A percentile compares a stretch with the other conserved stretches of the same genome.
Conservation (phyloP, 1,140 invertebrate genomes). For the Drosophila eugracilis region DNA sequence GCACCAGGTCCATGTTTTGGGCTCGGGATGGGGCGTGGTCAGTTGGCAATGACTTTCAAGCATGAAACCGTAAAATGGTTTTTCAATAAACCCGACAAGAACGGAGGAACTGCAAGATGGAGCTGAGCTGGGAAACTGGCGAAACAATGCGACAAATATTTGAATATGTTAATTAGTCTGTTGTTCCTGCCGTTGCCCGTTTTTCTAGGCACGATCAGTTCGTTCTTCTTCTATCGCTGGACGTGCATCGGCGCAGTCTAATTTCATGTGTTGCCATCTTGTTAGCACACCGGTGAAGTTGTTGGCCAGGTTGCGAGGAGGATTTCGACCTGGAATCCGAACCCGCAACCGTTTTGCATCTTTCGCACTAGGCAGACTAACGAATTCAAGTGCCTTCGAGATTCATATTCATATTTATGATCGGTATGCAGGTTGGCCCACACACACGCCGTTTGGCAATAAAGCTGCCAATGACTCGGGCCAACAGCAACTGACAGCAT, state of each 20-base stretch:
- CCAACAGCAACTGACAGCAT: slow-evolving; percentile 75
- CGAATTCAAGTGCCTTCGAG: slow-evolving; percentile 70
- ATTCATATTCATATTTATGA: slow-evolving; percentile 81
- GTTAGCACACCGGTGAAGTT: slow-evolving; percentile 55
- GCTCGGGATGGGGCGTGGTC: slow-evolving; percentile 61
- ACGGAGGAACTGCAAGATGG: slow-evolving; percentile 14
- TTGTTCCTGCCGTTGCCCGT: slow-evolving; percentile 48
- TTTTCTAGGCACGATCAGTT: slow-evolving; percentile 74
- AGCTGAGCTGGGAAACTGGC: slow-evolving; percentile 46
- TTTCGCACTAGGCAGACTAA: slow-evolving; percentile 73
- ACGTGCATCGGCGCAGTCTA: slow-evolving; percentile 80
- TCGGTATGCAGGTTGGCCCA: slow-evolving; percentile 68
- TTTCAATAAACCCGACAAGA: slow-evolving; percentile 69
- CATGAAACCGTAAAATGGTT: slow-evolving; percentile 82
- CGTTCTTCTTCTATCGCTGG: slow-evolving; percentile 67
- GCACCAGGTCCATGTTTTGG: slow-evolving; percentile 21
- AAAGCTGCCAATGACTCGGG: slow-evolving; percentile 76
- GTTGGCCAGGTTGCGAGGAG: slow-evolving; percentile 9
- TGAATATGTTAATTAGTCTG: slow-evolving; percentile 81
- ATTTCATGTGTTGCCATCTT: slow-evolving; percentile 82
- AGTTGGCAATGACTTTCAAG: slow-evolving; percentile 68
- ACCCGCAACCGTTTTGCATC: slow-evolving; percentile 70
- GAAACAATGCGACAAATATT: slow-evolving; percentile 82
- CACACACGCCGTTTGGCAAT: slow-evolving; percentile 51
- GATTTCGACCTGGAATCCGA: slow-evolving; percentile 7